phyloP scores from a whole-genome alignment of 2,888 invertebrate genomes.

The Hecatera dysodea region DNA sequence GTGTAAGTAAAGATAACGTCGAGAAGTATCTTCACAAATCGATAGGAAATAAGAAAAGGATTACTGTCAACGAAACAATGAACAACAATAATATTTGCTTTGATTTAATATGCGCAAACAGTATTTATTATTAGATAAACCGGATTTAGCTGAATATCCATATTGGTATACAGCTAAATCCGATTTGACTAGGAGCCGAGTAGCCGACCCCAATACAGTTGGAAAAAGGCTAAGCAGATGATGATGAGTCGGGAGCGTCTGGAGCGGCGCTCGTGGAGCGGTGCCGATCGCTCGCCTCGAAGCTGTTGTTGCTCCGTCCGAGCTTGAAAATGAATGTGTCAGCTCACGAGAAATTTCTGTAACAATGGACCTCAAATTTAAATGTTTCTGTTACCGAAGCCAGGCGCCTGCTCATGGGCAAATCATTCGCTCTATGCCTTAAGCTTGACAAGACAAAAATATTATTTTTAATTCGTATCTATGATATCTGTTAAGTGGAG shows the following conservation, averaged over 20 bases:
- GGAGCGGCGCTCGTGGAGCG: neutral
- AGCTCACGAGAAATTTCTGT: slow-evolving; percentile 6
- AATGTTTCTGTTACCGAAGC: slow-evolving; percentile 9
- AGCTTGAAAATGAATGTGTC: slow-evolving; percentile 22
- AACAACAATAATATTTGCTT: slow-evolving; percentile 29
- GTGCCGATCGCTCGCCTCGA: neutral
- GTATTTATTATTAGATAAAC: no score
- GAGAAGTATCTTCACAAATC: neutral
- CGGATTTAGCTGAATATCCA: no score
- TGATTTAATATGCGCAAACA: slow-evolving; percentile 37
- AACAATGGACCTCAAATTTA: slow-evolving; percentile 25
- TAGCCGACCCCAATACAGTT: no score
- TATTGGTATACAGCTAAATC: no score
- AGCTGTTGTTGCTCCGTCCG: slow-evolving; percentile 21
- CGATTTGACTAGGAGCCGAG: no score
- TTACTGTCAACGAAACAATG: slow-evolving; percentile 20
- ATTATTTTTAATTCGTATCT: neutral
- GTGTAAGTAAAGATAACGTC: neutral
- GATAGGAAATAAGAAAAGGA: slow-evolving; percentile 8
- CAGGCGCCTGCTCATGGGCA: neutral
- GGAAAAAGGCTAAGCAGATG: no score
- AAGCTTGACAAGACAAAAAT: neutral
- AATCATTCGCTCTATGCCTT: slow-evolving; percentile 7
- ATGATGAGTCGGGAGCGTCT: no score
- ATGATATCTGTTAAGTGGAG: neutral